Base-by-base conservation (phyloP, 2,797 vertebrate species). In the Bryconaethiops microstoma region DNA sequence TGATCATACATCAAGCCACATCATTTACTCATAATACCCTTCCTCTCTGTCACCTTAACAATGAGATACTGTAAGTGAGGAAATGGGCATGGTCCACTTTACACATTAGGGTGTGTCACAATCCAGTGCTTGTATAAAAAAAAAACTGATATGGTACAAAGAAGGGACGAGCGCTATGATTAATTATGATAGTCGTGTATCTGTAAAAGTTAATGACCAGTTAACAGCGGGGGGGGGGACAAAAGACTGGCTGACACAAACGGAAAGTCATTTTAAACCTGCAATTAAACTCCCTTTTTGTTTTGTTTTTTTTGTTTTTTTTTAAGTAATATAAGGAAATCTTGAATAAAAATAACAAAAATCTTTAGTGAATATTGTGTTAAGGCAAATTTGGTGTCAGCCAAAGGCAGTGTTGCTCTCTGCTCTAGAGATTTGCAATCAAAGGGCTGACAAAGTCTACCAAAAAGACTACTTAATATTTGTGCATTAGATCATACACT, bases 1-100 rank as follows among this genome's bases (percentile, higher is more conserved):
- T 75, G 71, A 84, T 82, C 60, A 78, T 84, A 78, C 60, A 86
- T 82, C 80, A 86, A 68, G 69, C 40, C 78, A 63, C 54, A 55
- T 75, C 14, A 77, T 73, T 82, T 81, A 57, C 54, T 19, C 80
- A 78, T 78, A 80, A 84, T 84, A 80, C 65, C 52, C 45, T 69
- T 77, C 42, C 40, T 73, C 29, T 73, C 62, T 84, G 80, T 69
- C 71, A 69, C 39, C 57, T 42, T 25, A 64, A 84, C 79, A 78
- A 63, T 74, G 81, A 72, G 50, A 52, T 40, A 59, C 71, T 59
- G 75, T 45, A 52, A 45, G 35, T 76, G 71, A 78, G 57, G n/a
- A 80, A 84, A 84, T 25, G 69, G 67, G 17, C 62, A 54, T 48
- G 50, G 65, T 55, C 62, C 67, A 13, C 42, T 39, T 64, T 12